Conservation (phyloP, 2,888 invertebrate genomes). For the Hyposoter dolosus region DNA sequence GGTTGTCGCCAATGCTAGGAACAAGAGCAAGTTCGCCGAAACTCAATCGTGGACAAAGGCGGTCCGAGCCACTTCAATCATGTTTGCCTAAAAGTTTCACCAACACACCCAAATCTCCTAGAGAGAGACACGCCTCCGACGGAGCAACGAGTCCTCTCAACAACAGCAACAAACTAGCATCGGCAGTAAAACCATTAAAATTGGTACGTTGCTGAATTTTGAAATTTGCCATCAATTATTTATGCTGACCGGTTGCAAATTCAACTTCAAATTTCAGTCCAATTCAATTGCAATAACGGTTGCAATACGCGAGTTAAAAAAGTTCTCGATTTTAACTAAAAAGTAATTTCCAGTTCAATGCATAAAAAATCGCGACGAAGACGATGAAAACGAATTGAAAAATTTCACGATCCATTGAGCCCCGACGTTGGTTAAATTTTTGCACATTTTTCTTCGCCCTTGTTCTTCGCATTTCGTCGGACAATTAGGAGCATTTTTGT, state of each 20-base stretch:
- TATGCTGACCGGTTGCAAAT: not conserved
- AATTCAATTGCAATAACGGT: not conserved
- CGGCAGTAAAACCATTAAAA: conserved; percentile 75
- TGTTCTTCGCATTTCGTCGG: too few relatives aligned
- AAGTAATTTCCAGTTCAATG: not conserved
- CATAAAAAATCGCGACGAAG: too few relatives aligned
- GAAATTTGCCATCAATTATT: conserved; percentile 7
- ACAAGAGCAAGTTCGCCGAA: conserved; percentile 52
- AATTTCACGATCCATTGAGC: too few relatives aligned
- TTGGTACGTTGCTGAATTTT: conserved; percentile 72
- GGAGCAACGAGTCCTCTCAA: conserved; percentile 76
- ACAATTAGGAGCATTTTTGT: too few relatives aligned
- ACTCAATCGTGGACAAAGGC: conserved; percentile 60
- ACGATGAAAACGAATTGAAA: too few relatives aligned
- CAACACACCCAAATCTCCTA: conserved; percentile 38
- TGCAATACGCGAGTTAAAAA: too few relatives aligned
- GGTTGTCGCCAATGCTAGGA: conserved; percentile 53
- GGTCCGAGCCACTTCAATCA: conserved; percentile 57
- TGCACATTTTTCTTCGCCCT: too few relatives aligned
- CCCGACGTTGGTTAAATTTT: too few relatives aligned
- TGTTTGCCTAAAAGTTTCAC: conserved; percentile 69
- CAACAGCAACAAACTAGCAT: conserved; percentile 74
- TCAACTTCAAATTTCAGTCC: not conserved
- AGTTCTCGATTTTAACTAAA: not conserved
- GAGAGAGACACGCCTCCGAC: conserved; percentile 61